phyloP scores from a whole-genome alignment of 2,888 invertebrate species.

The Amiota communis region DNA sequence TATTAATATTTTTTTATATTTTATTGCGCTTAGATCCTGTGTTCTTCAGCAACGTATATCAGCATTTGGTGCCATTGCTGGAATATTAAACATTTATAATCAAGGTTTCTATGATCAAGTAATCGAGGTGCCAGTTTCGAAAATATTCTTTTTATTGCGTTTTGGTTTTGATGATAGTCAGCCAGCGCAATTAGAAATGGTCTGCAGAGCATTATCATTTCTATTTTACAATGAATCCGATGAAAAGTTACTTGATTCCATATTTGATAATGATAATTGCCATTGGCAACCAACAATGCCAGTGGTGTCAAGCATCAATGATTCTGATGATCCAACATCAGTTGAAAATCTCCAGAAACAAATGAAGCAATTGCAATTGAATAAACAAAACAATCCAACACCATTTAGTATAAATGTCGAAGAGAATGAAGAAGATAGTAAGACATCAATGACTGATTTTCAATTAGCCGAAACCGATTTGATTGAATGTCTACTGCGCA shows the following conservation, averaged over 20 bases:
- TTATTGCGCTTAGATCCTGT: slow-evolving; percentile 76
- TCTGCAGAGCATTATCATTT: slow-evolving; percentile 83
- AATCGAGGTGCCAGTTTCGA: slow-evolving; percentile 83
- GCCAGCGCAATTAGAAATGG: slow-evolving; percentile 81
- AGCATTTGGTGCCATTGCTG: slow-evolving; percentile 85
- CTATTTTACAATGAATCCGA: slow-evolving; percentile 85
- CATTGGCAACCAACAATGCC: slow-evolving; percentile 77
- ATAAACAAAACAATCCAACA: slow-evolving; percentile 43
- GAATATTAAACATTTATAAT: slow-evolving; percentile 82
- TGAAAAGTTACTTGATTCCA: slow-evolving; percentile 80
- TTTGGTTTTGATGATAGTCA: slow-evolving; percentile 91
- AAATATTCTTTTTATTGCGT: slow-evolving; percentile 85
- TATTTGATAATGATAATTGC: slow-evolving; percentile 80
- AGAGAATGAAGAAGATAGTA: slow-evolving; percentile 73
- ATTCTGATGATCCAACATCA: slow-evolving; percentile 68
- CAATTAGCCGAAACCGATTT: slow-evolving; percentile 89
- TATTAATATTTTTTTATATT: slow-evolving; percentile 1
- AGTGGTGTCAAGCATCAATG: slow-evolving; percentile 67
- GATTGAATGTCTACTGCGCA: slow-evolving; percentile 81
- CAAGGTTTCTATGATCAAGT: slow-evolving; percentile 85
- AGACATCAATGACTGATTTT: slow-evolving; percentile 85
- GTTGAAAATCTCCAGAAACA: slow-evolving; percentile 76
- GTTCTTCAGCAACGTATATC: slow-evolving; percentile 88
- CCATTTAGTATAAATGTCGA: slow-evolving; percentile 65
- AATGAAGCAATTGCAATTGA: slow-evolving; percentile 70